These are phyloP conservation scores for Cotesia typhae DNA, from an alignment of 1,140 invertebrate genomes.

Conservation along the genomic window DNA sequence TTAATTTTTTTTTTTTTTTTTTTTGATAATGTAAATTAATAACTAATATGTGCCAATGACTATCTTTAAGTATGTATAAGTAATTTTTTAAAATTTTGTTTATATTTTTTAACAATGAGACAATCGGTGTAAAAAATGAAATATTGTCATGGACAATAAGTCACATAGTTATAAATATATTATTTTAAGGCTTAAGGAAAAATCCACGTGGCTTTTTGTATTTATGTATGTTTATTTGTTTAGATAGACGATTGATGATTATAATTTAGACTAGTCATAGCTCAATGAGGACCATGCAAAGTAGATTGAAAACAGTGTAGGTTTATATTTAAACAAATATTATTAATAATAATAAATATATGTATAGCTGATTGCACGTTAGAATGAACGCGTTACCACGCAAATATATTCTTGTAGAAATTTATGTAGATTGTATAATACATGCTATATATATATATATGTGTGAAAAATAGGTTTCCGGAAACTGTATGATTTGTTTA, in stretches of 20 bases:
- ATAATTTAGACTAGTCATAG: constrained; percentile 3
- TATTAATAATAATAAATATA: constrained; percentile 7
- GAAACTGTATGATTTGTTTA: too few relatives aligned
- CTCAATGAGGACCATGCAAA: constrained; percentile 11
- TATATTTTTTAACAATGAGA: too few relatives aligned
- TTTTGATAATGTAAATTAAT: too few relatives aligned
- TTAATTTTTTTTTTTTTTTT: too few relatives aligned
- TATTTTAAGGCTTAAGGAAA: too few relatives aligned
- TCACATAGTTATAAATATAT: too few relatives aligned
- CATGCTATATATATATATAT: not conserved
- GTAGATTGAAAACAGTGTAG: not conserved
- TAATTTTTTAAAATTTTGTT: too few relatives aligned
- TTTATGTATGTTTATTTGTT: too few relatives aligned
- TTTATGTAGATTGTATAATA: constrained; percentile 25
- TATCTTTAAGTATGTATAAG: not conserved
- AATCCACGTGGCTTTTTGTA: too few relatives aligned
- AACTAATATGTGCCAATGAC: constrained; percentile 27
- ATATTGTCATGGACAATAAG: too few relatives aligned
- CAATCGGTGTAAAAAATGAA: too few relatives aligned
- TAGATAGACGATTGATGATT: not conserved
- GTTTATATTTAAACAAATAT: not conserved
- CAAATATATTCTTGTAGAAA: constrained; percentile 34
- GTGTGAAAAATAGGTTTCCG: not conserved
- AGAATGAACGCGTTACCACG: constrained; percentile 1
- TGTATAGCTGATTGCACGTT: constrained; percentile 6